Evolutionary conservation across 2,113 vertebrate species (phyloP).

Genomic region (Cariama cristata): DNA sequence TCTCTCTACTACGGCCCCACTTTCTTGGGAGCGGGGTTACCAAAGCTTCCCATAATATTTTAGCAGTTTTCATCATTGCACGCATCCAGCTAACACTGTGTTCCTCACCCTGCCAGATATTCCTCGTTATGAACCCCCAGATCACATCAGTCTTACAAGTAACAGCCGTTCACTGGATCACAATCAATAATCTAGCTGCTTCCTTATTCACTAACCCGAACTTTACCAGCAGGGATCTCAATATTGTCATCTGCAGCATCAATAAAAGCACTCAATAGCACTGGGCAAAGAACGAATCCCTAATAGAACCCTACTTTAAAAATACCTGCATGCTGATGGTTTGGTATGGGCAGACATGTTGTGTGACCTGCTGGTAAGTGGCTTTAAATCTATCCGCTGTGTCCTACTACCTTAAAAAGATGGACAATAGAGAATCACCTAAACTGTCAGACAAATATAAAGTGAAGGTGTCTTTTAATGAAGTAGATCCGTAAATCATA

Average conservation of each 20-base stretch:
- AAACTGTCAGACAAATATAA: background rate
- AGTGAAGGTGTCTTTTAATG: background rate
- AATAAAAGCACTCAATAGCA: background rate
- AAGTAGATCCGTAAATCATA: background rate
- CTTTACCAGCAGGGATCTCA: background rate
- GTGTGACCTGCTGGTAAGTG: background rate
- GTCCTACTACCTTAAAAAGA: background rate
- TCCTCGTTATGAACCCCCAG: background rate
- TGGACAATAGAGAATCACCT: background rate
- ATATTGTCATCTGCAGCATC: rapidly evolving
- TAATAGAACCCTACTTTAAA: background rate
- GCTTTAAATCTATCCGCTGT: background rate
- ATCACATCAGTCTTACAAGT: background rate
- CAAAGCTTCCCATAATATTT: rapidly evolving
- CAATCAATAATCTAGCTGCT: background rate
- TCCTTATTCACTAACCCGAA: background rate
- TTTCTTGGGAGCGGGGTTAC: no score
- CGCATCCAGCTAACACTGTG: background rate
- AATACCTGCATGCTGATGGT: background rate
- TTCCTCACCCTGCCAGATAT: background rate
- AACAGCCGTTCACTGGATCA: background rate
- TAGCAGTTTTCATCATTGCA: background rate
- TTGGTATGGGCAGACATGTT: rapidly evolving
- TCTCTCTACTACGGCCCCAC: background rate
- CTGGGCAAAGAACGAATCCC: background rate